Conservation (phyloP, 2,113 vertebrate species). For the Speoplatyrhinus poulsoni region DNA sequence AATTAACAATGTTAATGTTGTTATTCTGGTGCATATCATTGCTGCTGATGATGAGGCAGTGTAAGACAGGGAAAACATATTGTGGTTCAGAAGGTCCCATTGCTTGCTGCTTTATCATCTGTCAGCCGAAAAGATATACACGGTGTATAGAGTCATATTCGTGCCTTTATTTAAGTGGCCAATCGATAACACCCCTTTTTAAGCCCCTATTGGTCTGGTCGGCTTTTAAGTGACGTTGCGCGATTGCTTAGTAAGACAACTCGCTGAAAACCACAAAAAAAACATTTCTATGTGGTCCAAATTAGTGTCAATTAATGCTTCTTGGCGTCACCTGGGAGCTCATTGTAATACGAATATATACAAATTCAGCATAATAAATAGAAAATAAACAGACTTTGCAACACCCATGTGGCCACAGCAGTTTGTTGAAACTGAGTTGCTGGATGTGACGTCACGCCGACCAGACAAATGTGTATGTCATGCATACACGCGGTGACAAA, state of each 20-base stretch:
- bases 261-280: too few species aligned
- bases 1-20: slow-evolving; percentile 57
- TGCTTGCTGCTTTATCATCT: not conserved
- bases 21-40: slow-evolving; percentile 26
- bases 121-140: slow-evolving; percentile 24
- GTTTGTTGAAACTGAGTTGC: too few species aligned
- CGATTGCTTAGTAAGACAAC: too few species aligned
- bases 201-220: not conserved
- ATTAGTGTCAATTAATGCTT: too few species aligned
- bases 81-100: slow-evolving; percentile 11
- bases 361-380: too few species aligned
- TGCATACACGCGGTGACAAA: slow-evolving; percentile 3
- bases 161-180: slow-evolving; percentile 8
- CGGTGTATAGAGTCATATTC: slow-evolving; percentile 1
- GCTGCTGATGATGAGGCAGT: slow-evolving; percentile 13
- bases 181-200: not conserved
- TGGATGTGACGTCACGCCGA: too few species aligned
- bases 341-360: too few species aligned
- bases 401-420: too few species aligned
- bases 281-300: too few species aligned
- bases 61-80: slow-evolving; percentile 1
- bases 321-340: too few species aligned
- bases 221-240: too few species aligned
- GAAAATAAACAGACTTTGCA: too few species aligned
- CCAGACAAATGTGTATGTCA: not conserved